Evolutionary conservation across 2,888 invertebrate genomes (phyloP), one percentile per base, ranked within the genome.

Genomic region (Drosophila borealis): DNA sequence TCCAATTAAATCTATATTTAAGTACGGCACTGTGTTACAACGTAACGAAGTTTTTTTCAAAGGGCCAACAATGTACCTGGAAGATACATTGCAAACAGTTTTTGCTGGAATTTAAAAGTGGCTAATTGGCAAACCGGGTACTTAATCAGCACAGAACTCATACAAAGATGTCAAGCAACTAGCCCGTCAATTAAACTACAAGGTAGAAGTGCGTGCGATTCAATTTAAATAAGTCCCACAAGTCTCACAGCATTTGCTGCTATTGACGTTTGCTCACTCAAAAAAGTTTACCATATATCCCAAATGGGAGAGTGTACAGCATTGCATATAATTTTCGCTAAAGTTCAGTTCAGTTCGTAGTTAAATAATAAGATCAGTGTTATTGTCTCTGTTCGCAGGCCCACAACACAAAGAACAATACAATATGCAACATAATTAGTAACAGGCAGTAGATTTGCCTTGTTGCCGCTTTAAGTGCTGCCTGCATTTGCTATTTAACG

Each of bases 101-200:
- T 60, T 60, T 42, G 62, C 73, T 66, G 78, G 75, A 71, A 81
- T 80, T 77, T 77, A 57, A 63, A 46, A 69, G 75, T 69, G 76
- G 77, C 61, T 74, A 67, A 74, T 71, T 71, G 71, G 49, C 73
- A 81, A 80, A 80, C 80, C 82, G 82, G 83, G 82, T 82, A 79
- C 69, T 63, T 67, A 71, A 80, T 81, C 70, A 69, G 53, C 70
- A 54, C 21, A 42, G 29, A 54, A 45, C 37, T 13, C 17, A 36
- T 6, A 46, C 33, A 46, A 11, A 37, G 29, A 44, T 36, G 50
- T 42, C 64, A 64, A 17, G 44, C n/a, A 21, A 14, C 29, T 21
- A 42, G 33, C 13, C 19, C 41, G 19, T 21, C 44, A 50, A 66
- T 60, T 62, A 46, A 51, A n/a, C 46, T 2, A 29, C 19, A 29